Conservation (phyloP, 1,140 invertebrate genomes). For the Thalassaphorura encarpata region DNA sequence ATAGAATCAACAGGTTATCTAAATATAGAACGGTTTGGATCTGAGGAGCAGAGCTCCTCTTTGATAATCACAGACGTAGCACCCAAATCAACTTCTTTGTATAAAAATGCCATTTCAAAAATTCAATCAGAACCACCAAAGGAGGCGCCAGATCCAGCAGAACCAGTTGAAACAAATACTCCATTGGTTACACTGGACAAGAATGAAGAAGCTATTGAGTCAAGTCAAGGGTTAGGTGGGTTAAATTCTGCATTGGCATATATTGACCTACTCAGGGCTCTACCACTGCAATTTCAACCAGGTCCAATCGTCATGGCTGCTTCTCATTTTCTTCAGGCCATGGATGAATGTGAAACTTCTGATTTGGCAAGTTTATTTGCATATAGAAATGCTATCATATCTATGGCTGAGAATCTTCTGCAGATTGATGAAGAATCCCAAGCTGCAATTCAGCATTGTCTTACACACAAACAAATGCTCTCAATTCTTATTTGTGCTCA, state of each 20-base stretch:
- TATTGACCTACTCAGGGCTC: slow-evolving; percentile 19
- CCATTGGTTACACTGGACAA: slow-evolving; percentile 18
- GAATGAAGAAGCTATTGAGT: slow-evolving; percentile 16
- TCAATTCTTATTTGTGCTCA: slow-evolving; percentile 16
- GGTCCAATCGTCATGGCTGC: slow-evolving; percentile 25
- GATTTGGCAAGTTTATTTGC: slow-evolving; percentile 2
- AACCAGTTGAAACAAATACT: slow-evolving; percentile 13
- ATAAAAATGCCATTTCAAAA: slow-evolving; percentile 12
- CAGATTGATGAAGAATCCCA: slow-evolving; percentile 9
- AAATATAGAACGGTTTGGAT: not conserved
- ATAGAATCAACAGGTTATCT: slow-evolving; percentile 1
- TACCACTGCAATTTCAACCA: slow-evolving; percentile 8
- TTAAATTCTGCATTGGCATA: slow-evolving; percentile 17
- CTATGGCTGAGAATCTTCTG: slow-evolving; percentile 14
- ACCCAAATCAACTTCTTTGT: slow-evolving; percentile 18
- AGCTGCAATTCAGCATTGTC: slow-evolving; percentile 16
- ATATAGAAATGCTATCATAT: slow-evolving; percentile 18
- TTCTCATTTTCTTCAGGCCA: slow-evolving; percentile 20
- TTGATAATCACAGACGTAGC: slow-evolving; percentile 11
- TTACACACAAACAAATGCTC: slow-evolving; percentile 25
- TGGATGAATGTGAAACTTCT: slow-evolving; percentile 8
- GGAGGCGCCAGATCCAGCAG: not conserved
- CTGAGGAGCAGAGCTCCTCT: no score
- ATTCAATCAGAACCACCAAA: slow-evolving; percentile 10
- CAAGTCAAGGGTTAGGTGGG: not conserved